Conservation (phyloP, 2,888 invertebrate genomes). For the Scaeva pyrastri region DNA sequence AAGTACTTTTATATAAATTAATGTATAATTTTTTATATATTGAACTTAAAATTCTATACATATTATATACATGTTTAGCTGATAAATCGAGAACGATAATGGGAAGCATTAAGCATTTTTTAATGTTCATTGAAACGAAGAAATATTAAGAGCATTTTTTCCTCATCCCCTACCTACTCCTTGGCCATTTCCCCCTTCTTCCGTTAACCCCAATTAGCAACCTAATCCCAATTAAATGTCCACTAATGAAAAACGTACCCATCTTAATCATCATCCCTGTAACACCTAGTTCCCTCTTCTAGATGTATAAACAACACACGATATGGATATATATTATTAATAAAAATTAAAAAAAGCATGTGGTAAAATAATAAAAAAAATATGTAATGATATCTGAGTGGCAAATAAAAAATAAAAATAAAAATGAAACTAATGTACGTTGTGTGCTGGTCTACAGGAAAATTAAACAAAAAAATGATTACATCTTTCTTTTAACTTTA, state of each 20-base stretch:
- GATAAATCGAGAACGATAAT: constrained; percentile 67
- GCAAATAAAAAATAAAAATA: constrained; percentile 46
- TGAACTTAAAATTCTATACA: constrained; percentile 75
- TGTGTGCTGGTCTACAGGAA: constrained; percentile 76
- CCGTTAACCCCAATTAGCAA: not conserved
- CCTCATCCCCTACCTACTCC: constrained; percentile 18
- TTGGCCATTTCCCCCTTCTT: not conserved
- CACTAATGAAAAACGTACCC: constrained; percentile 29
- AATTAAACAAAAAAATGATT: constrained; percentile 43
- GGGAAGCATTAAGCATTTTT: constrained; percentile 75
- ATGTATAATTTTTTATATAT: constrained; percentile 76
- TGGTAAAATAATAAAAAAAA: constrained; percentile 40
- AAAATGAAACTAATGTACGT: constrained; percentile 67
- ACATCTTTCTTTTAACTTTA: constrained; percentile 21
- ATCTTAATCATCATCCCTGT: constrained; percentile 12
- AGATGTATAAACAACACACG: constrained; percentile 69
- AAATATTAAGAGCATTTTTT: constrained; percentile 69
- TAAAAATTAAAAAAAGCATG: constrained; percentile 52
- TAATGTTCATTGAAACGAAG: constrained; percentile 63
- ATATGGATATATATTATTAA: constrained; percentile 73
- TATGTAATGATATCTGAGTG: constrained; percentile 68
- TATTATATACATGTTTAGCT: constrained; percentile 73
- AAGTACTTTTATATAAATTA: constrained; percentile 73
- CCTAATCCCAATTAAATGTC: constrained; percentile 26
- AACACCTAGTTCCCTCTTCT: constrained; percentile 54